Percentiles rank a stretch among this genome's conserved stretches.
Evolutionary conservation across 2,113 vertebrate species (phyloP).

Genomic region (Pandion haliaetus): DNA sequence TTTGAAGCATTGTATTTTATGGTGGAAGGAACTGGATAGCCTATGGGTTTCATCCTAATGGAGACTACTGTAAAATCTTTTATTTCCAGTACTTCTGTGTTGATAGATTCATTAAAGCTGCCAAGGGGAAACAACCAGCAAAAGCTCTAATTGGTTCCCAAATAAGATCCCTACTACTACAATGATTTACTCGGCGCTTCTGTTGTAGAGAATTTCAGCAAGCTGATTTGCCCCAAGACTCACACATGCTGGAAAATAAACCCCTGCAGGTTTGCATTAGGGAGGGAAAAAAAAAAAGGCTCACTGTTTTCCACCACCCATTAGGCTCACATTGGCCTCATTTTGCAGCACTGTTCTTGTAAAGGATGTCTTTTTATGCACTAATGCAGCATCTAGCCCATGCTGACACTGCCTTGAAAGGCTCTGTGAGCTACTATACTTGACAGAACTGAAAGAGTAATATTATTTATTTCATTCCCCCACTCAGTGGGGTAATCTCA

Average conservation of each 20-base stretch:
- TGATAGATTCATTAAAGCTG: slow-evolving; percentile 6
- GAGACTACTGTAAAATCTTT: background rate
- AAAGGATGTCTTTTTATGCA: background rate
- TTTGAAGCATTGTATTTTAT: background rate
- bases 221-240: slow-evolving; percentile 12
- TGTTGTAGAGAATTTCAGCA: background rate
- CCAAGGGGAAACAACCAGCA: background rate
- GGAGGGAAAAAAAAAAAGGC: background rate
- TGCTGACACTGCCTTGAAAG: slow-evolving; percentile 20
- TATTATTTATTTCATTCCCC: slow-evolving; percentile 49
- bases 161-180: background rate
- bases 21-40: background rate
- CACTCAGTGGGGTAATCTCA: slow-evolving; percentile 16
- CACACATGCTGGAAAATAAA: background rate
- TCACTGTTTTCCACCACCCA: background rate
- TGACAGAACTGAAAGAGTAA: background rate
- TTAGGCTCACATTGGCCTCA: background rate
- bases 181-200: background rate
- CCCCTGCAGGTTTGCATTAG: background rate
- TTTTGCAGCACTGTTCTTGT: background rate
- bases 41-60: background rate
- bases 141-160: slow-evolving; percentile 35
- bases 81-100: background rate
- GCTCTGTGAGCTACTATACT: slow-evolving; percentile 1
- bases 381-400: background rate